phyloP scores from a whole-genome alignment of 2,888 invertebrate species.

The Diplazon laetatorius region DNA sequence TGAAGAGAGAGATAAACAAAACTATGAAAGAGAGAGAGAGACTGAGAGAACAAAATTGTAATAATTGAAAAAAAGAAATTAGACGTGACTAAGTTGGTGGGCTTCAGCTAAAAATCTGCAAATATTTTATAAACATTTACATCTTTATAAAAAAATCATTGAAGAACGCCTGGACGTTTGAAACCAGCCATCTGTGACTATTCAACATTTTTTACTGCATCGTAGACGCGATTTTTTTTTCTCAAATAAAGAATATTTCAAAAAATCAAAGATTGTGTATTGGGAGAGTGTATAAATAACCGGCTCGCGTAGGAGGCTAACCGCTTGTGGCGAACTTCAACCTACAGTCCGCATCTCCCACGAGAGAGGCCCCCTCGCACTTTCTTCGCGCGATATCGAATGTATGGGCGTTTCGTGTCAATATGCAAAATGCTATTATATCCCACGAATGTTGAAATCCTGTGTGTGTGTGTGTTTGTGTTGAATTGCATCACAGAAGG shows the following conservation, averaged over 20 bases:
- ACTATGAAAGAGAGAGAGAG: too few species aligned
- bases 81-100: too few species aligned
- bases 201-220: too few species aligned
- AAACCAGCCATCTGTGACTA: too few species aligned
- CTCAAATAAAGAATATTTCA: not conserved
- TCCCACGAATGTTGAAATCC: not conserved
- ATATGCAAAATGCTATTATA: not conserved
- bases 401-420: not conserved
- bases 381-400: constrained; percentile 4
- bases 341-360: not conserved
- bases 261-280: constrained; percentile 11
- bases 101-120: too few species aligned
- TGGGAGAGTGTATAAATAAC: constrained; percentile 54
- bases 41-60: too few species aligned
- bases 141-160: too few species aligned
- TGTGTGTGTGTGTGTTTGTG: not conserved
- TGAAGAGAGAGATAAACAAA: too few species aligned
- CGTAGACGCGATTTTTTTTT: not conserved
- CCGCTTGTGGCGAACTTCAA: constrained; percentile 27
- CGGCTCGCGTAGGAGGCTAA: constrained; percentile 47
- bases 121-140: too few species aligned
- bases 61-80: too few species aligned
- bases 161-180: too few species aligned
- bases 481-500: constrained; percentile 53
- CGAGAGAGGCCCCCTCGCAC: constrained; percentile 3